phyloP scores from a whole-genome alignment of 2,113 vertebrate species.

The Cochlearius cochlearius region DNA sequence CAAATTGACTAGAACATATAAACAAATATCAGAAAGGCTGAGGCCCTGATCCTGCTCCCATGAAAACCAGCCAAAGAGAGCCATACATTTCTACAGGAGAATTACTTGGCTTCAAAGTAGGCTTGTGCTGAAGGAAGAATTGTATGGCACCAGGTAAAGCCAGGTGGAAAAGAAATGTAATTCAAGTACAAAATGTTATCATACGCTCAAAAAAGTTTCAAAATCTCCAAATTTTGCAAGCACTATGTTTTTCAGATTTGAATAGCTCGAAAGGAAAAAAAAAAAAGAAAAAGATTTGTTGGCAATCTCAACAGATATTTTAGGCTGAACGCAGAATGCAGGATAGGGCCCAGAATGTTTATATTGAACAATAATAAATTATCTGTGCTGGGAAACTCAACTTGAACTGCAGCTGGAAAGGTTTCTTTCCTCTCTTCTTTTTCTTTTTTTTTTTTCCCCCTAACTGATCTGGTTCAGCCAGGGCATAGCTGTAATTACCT shows the following conservation, averaged over 20 bases:
- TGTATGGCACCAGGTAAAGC: conserved; percentile 6
- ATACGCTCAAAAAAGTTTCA: background rate
- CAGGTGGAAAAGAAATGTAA: background rate
- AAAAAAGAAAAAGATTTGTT: background rate
- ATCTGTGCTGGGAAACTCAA: conserved; percentile 51
- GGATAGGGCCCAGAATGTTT: conserved; percentile 48
- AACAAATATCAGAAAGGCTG: background rate
- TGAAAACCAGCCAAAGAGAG: background rate
- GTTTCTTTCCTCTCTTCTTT: background rate
- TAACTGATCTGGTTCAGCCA: conserved; percentile 28
- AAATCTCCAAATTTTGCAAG: background rate
- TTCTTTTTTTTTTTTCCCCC: background rate
- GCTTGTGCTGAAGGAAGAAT: background rate
- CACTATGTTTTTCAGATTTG: background rate
- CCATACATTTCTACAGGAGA: background rate
- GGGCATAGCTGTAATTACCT: conserved; percentile 54
- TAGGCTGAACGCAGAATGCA: background rate
- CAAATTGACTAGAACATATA: background rate
- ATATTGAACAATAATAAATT: conserved; percentile 74
- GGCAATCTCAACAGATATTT: background rate
- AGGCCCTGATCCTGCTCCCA: background rate
- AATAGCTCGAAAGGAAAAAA: conserved; percentile 8
- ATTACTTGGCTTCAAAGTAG: background rate
- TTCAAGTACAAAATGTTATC: background rate
- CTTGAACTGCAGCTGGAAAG: conserved; percentile 49